A percentile compares a stretch with the other conserved stretches of the same genome.
These are phyloP conservation scores for Eclectus roratus DNA, from an alignment of 2,113 vertebrate species.

Conservation along the genomic window DNA sequence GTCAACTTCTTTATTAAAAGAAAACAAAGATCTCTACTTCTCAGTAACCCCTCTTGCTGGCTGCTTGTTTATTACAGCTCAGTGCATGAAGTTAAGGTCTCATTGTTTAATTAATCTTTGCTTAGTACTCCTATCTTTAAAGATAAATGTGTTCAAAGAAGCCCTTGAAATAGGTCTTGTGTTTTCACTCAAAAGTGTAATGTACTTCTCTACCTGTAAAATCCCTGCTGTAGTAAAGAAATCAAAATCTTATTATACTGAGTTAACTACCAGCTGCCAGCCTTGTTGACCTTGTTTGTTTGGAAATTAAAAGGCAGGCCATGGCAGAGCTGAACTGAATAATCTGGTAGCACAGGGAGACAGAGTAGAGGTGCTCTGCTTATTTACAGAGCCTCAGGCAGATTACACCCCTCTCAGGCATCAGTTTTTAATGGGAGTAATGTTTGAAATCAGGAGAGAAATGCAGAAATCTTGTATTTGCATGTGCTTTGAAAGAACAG, in stretches of 20 bases:
- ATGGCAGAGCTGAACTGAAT: not conserved
- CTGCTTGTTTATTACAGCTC: not conserved
- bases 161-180: not conserved
- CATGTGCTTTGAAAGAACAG: not conserved
- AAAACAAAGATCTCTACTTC: not conserved
- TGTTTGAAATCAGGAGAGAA: not conserved
- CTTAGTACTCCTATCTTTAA: not conserved
- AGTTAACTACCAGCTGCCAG: conserved; percentile 52
- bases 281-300: conserved; percentile 43
- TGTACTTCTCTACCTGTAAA: not conserved
- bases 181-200: not conserved
- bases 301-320: conserved; percentile 37
- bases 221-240: conserved; percentile 11
- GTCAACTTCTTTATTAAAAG: not conserved
- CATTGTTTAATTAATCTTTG: conserved; percentile 2
- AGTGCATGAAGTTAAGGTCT: not conserved
- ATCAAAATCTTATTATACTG: conserved; percentile 47
- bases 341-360: not conserved
- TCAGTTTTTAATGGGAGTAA: not conserved
- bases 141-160: conserved; percentile 16
- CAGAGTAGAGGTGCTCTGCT: not conserved
- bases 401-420: not conserved
- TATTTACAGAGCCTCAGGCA: not conserved
- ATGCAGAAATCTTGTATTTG: not conserved
- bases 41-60: not conserved